phyloP scores from a whole-genome alignment of 2,888 invertebrate genomes.

The Zelleria hepariella region DNA sequence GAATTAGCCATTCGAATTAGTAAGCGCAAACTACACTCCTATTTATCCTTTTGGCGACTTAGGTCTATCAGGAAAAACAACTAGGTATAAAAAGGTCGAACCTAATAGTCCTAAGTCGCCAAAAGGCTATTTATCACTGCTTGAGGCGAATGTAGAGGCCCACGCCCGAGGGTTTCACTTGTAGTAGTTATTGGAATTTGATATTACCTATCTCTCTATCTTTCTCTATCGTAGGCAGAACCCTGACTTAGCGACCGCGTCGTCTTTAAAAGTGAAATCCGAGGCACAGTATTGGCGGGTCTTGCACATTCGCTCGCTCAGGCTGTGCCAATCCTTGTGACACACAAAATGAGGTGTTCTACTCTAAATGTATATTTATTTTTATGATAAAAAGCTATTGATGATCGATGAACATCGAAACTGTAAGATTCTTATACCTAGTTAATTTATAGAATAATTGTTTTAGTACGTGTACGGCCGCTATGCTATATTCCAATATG shows the following conservation, averaged over 20 bases:
- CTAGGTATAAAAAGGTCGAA: too few relatives aligned
- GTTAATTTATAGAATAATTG: background rate
- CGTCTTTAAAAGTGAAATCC: background rate
- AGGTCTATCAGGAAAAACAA: too few relatives aligned
- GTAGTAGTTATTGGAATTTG: background rate
- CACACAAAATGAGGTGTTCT: background rate
- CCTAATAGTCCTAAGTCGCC: too few relatives aligned
- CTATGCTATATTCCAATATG: background rate
- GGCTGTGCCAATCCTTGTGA: background rate
- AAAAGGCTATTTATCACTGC: background rate
- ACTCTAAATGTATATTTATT: background rate
- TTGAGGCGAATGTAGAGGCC: background rate
- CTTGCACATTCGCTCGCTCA: background rate
- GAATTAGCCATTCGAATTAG: background rate
- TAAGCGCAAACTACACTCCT: background rate
- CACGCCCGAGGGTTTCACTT: background rate
- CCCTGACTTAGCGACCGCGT: background rate
- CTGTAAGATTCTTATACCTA: background rate
- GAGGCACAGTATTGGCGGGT: background rate
- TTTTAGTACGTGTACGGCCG: background rate
- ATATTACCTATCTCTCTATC: background rate
- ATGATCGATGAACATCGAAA: background rate
- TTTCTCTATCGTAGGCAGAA: background rate
- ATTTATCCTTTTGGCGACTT: too few relatives aligned
- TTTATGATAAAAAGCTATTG: background rate